phyloP scores from a whole-genome alignment of 2,797 vertebrate genomes.

The Hydrocynus forskahlii region DNA sequence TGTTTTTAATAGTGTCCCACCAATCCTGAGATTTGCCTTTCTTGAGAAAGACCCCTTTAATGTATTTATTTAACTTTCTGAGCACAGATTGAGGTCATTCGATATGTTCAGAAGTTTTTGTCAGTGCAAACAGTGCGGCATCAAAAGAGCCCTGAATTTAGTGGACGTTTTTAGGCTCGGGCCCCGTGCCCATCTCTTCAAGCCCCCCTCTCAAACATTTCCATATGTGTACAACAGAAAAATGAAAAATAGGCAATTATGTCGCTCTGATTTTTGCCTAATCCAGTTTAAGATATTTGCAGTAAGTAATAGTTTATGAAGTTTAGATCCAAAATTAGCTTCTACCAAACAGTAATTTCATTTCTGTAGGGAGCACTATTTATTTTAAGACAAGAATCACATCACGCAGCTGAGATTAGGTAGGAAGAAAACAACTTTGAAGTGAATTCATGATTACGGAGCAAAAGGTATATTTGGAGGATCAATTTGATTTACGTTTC shows the following conservation, averaged over 20 bases:
- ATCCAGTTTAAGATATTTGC: neutral
- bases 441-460: slow-evolving; percentile 31
- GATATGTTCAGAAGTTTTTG: slow-evolving; percentile 37
- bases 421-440: no score
- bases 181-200: slow-evolving; percentile 67
- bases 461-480: slow-evolving; percentile 52
- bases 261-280: slow-evolving; percentile 6
- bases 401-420: no score
- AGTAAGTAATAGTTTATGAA: neutral
- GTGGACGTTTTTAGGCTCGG: slow-evolving; percentile 33
- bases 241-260: slow-evolving; percentile 34
- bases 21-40: slow-evolving; percentile 12
- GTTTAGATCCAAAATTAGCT: neutral
- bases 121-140: slow-evolving; percentile 11
- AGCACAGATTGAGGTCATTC: slow-evolving; percentile 38
- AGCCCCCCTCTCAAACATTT: slow-evolving; percentile 56
- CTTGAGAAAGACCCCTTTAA: slow-evolving; percentile 33
- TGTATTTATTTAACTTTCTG: slow-evolving; percentile 53
- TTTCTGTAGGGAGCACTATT: neutral
- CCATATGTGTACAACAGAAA: slow-evolving; percentile 22
- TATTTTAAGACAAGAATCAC: neutral
- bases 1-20: slow-evolving; percentile 28
- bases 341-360: neutral
- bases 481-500: slow-evolving; percentile 64
- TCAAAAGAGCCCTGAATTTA: slow-evolving; percentile 29